phyloP scores from a whole-genome alignment of 1,140 invertebrate genomes.

The Rhopalosiphum padi region DNA sequence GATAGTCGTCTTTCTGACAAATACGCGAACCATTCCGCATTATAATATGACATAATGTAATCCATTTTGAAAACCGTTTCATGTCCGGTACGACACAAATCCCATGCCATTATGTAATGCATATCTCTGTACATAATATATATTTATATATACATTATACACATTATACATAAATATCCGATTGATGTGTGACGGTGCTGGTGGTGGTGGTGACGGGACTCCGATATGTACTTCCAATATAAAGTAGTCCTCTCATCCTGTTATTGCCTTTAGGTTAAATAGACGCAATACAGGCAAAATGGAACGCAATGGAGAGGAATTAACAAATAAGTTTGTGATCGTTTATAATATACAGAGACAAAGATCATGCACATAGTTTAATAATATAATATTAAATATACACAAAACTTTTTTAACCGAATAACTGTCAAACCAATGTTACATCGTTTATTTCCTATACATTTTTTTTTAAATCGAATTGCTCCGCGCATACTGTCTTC shows the following conservation, averaged over 20 bases:
- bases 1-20: constrained; percentile 1
- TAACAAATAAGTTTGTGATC: not conserved
- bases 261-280: not conserved
- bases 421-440: not conserved
- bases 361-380: not conserved
- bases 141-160: not conserved
- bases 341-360: not conserved
- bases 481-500: not conserved
- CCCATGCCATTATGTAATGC: not conserved
- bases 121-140: not conserved
- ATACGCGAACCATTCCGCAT: not conserved
- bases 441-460: not conserved
- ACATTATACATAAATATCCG: not conserved
- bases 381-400: not conserved
- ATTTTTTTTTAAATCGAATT: not conserved
- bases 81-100: not conserved
- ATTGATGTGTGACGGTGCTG: not conserved
- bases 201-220: not conserved
- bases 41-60: constrained; percentile 1
- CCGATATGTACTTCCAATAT: not conserved
- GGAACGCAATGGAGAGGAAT: not conserved
- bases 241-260: not conserved
- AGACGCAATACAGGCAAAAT: not conserved
- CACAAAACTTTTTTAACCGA: not conserved
- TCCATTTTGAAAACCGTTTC: constrained; percentile 18